A percentile compares a stretch with the other conserved stretches of the same genome.
Evolutionary conservation across 2,113 vertebrate genomes (phyloP).

Genomic region (Paedocypris sp.): DNA sequence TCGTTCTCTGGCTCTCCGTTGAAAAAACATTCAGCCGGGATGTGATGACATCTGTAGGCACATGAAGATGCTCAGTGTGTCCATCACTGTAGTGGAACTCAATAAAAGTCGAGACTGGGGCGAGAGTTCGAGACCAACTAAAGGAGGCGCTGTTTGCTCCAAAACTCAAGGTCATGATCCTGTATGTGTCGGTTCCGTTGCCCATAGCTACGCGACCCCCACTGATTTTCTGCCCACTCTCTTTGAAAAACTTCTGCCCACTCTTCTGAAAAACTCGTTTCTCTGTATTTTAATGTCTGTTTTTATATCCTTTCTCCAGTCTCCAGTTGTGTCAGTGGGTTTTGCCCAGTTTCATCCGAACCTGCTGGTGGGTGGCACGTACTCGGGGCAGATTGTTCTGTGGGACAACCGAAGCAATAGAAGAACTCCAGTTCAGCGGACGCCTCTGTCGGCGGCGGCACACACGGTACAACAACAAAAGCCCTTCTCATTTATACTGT

Average conservation of each 20-base stretch:
- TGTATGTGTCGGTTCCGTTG: slow-evolving; percentile 58
- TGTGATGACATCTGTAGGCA: slow-evolving; percentile 21
- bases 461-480: slow-evolving; percentile 74
- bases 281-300: slow-evolving; percentile 13
- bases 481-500: not conserved
- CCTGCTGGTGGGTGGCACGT: slow-evolving; percentile 86
- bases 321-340: slow-evolving; percentile 90
- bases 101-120: slow-evolving; percentile 37
- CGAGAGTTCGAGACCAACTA: slow-evolving; percentile 53
- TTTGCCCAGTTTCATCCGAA: slow-evolving; percentile 96
- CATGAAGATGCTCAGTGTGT: slow-evolving; percentile 39
- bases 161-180: slow-evolving; percentile 57
- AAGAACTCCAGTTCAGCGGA: slow-evolving; percentile 88
- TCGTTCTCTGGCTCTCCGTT: not conserved
- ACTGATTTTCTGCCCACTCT: slow-evolving; percentile 17
- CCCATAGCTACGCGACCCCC: too few species aligned
- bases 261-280: not conserved
- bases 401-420: slow-evolving; percentile 97
- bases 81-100: slow-evolving; percentile 51
- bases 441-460: slow-evolving; percentile 88
- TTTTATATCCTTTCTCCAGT: slow-evolving; percentile 58
- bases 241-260: not conserved
- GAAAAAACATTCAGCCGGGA: not conserved
- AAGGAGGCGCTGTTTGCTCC: slow-evolving; percentile 55
- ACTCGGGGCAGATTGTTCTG: slow-evolving; percentile 91